Conservation (phyloP, 2,797 vertebrate genomes). For the Sylvia borin region DNA sequence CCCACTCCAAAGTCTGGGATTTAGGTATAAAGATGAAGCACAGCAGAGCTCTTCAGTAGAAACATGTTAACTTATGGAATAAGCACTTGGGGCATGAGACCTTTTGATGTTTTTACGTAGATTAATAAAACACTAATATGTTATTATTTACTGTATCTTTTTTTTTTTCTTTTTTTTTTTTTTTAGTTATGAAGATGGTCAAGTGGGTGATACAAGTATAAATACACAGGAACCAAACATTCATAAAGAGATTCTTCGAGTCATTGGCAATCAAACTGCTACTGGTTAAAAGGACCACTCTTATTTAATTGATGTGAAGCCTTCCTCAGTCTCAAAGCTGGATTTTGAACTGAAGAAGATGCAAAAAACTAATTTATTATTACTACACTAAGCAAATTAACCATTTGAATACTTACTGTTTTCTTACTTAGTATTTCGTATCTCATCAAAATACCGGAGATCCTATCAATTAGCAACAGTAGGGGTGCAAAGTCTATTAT, state of each 20-base stretch:
- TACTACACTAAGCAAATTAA: slow-evolving; percentile 77
- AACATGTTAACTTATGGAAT: not conserved
- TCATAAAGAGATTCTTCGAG: slow-evolving; percentile 89
- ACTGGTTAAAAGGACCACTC: slow-evolving; percentile 83
- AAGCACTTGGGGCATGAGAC: not conserved
- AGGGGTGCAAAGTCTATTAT: slow-evolving; percentile 74
- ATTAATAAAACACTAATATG: not conserved
- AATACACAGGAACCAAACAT: slow-evolving; percentile 89
- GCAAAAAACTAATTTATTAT: slow-evolving; percentile 77
- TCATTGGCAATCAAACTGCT: slow-evolving; percentile 91
- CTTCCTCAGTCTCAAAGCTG: slow-evolving; percentile 87
- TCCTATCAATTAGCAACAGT: slow-evolving; percentile 72
- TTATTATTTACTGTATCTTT: slow-evolving; percentile 33
- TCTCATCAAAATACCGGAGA: slow-evolving; percentile 72
- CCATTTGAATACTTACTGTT: slow-evolving; percentile 81
- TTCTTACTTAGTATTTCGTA: slow-evolving; percentile 81
- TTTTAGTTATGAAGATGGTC: slow-evolving; percentile 88
- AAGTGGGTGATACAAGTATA: slow-evolving; percentile 89
- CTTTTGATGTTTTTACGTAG: not conserved
- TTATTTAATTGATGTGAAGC: slow-evolving; percentile 64
- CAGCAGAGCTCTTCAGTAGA: not conserved
- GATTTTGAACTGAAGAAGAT: slow-evolving; percentile 86
- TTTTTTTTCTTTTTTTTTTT: not conserved
- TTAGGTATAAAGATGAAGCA: not conserved
- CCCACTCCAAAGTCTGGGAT: not conserved